Evolutionary conservation across 2,113 vertebrate species (phyloP).

Genomic region (Fulica atra): DNA sequence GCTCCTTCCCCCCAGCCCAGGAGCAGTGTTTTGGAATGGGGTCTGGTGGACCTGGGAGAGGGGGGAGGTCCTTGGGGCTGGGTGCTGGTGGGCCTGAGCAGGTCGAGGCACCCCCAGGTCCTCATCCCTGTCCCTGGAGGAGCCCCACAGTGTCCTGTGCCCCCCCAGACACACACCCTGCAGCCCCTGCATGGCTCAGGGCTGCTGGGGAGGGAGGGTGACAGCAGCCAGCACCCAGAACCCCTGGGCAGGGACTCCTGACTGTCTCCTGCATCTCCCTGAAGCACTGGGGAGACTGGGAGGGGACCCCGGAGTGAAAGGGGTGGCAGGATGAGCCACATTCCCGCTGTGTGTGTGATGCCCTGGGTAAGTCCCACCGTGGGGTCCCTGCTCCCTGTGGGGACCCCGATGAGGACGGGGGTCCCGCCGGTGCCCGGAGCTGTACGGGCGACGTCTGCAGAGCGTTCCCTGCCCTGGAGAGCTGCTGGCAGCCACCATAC

Average conservation of each 20-base stretch:
- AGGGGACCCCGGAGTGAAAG: fast-evolving
- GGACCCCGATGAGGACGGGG: no score
- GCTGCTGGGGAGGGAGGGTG: background rate
- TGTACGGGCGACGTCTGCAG: background rate
- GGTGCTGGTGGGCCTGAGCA: fast-evolving
- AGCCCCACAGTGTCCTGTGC: background rate
- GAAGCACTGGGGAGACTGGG: background rate
- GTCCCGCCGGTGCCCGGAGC: background rate
- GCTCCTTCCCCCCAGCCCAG: background rate
- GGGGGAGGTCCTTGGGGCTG: fast-evolving
- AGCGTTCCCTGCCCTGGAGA: background rate
- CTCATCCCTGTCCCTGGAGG: background rate
- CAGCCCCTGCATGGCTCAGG: background rate
- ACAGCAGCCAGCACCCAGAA: background rate
- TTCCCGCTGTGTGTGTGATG: fast-evolving
- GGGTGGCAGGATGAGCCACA: fast-evolving
- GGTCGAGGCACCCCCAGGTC: background rate
- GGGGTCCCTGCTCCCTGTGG: background rate
- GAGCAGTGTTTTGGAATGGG: background rate
- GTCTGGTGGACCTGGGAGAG: fast-evolving
- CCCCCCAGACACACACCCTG: fast-evolving
- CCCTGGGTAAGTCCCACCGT: fast-evolving
- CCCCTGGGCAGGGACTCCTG: no score
- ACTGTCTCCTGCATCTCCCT: background rate
- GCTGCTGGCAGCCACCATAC: fast-evolving